Conservation (phyloP, 2,797 vertebrate genomes). For the Spinus pinus region DNA sequence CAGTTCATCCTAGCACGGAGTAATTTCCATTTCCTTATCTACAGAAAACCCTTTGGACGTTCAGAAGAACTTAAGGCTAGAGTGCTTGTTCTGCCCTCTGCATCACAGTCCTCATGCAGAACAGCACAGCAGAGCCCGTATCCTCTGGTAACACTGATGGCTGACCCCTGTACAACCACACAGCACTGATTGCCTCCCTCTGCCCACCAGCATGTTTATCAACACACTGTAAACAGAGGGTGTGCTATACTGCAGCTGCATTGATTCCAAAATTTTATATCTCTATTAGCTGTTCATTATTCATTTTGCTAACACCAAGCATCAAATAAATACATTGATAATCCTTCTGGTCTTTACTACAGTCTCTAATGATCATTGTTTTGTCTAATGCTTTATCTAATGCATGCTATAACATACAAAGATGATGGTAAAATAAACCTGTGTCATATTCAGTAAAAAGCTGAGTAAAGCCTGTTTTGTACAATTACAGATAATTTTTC, state of each 20-base stretch:
- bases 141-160: not conserved
- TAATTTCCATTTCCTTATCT: not conserved
- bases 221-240: not conserved
- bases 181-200: not conserved
- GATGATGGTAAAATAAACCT: not conserved
- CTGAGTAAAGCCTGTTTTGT: not conserved
- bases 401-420: not conserved
- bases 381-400: not conserved
- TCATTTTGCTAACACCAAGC: not conserved
- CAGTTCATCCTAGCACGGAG: not conserved
- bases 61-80: not conserved
- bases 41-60: not conserved
- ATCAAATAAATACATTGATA: not conserved
- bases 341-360: conserved; percentile 10
- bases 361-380: not conserved
- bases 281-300: not conserved
- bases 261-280: not conserved
- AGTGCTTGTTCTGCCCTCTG: not conserved
- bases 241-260: not conserved
- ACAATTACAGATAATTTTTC: not conserved
- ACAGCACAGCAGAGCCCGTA: not conserved
- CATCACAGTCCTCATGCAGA: not conserved
- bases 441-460: not conserved
- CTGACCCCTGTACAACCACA: not conserved
- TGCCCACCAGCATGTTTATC: not conserved